These are phyloP conservation scores for Mycalesis mineus DNA, from an alignment of 2,888 invertebrate species.

Conservation along the genomic window DNA sequence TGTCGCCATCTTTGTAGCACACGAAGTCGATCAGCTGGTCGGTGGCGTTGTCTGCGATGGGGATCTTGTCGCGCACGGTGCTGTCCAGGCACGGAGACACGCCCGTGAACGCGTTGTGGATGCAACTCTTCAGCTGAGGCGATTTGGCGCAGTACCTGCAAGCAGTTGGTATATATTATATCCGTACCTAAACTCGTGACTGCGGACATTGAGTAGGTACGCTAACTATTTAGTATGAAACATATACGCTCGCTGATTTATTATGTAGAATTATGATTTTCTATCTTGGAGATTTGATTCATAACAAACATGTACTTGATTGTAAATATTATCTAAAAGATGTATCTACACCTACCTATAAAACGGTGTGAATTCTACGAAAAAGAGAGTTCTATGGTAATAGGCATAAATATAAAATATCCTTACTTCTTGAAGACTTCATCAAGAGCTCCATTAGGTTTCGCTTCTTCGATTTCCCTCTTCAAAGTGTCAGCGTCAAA, in stretches of 20 bases:
- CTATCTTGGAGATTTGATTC: too few relatives aligned
- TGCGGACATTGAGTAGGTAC: too few relatives aligned
- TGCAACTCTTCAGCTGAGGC: slow-evolving; percentile 78
- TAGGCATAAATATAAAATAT: background rate
- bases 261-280: too few relatives aligned
- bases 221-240: too few relatives aligned
- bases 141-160: slow-evolving; percentile 83
- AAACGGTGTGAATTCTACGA: too few relatives aligned
- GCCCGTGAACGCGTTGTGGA: slow-evolving; percentile 75
- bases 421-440: slow-evolving; percentile 83
- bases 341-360: too few relatives aligned
- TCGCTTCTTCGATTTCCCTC: slow-evolving; percentile 83
- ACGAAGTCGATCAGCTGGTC: slow-evolving; percentile 85
- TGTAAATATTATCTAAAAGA: too few relatives aligned
- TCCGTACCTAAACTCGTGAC: too few relatives aligned
- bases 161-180: too few relatives aligned
- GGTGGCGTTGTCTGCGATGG: slow-evolving; percentile 80
- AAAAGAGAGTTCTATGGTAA: too few relatives aligned
- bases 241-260: too few relatives aligned
- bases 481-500: slow-evolving; percentile 79
- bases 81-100: slow-evolving; percentile 81
- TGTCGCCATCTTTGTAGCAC: slow-evolving; percentile 89
- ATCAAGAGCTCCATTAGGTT: slow-evolving; percentile 84
- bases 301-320: too few relatives aligned
- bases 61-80: slow-evolving; percentile 74